These are phyloP conservation scores for Gymnocheta viridis DNA, from an alignment of 2,888 invertebrate species.

Conservation along the genomic window DNA sequence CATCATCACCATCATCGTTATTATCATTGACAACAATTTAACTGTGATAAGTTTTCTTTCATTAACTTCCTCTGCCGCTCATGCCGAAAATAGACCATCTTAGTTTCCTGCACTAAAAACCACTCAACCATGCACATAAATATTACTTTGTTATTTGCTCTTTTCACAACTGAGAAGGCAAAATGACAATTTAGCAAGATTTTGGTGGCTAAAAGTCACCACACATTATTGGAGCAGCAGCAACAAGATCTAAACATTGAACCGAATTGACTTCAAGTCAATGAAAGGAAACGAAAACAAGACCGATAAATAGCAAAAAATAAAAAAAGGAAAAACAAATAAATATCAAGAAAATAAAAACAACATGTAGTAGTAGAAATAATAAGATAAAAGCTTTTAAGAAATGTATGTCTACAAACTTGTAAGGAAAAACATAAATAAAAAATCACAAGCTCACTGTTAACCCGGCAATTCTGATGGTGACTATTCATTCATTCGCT, in stretches of 20 bases:
- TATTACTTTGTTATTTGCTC: not conserved
- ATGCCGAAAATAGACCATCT: not conserved
- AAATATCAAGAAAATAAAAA: not conserved
- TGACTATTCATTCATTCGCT: no score
- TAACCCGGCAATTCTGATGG: not conserved
- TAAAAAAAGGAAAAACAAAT: no score
- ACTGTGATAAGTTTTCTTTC: no score
- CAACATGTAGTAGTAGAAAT: not conserved
- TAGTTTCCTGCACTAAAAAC: not conserved
- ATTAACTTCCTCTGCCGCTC: not conserved
- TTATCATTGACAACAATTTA: not conserved
- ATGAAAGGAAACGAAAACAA: not conserved
- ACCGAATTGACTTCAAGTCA: not conserved
- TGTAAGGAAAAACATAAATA: not conserved
- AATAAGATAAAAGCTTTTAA: not conserved
- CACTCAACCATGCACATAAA: not conserved
- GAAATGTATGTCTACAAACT: not conserved
- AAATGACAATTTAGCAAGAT: not conserved
- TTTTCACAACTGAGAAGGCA: not conserved
- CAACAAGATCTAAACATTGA: not conserved
- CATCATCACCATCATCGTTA: not conserved
- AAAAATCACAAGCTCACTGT: not conserved
- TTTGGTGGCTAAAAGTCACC: not conserved
- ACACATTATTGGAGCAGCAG: not conserved
- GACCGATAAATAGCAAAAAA: not conserved